Percentiles rank a stretch among this genome's conserved stretches.
Evolutionary conservation across 2,797 vertebrate genomes (phyloP).

Genomic region (Thamnophis elegans): DNA sequence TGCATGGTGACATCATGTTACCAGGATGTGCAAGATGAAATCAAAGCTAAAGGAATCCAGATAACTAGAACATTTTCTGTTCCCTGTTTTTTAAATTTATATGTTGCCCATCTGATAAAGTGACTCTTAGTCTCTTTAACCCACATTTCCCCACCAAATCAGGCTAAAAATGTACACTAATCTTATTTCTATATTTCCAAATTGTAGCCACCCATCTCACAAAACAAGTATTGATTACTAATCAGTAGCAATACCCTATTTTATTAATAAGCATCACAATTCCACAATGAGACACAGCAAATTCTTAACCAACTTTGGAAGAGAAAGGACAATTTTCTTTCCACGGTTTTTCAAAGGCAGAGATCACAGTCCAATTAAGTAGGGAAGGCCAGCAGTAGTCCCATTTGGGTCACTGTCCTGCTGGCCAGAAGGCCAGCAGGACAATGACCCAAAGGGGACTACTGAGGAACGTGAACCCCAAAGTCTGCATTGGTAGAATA

Average conservation of each 20-base stretch:
- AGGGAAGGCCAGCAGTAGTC: background rate
- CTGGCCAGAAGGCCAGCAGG: background rate
- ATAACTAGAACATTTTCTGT: background rate
- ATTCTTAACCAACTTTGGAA: background rate
- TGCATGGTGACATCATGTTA: background rate
- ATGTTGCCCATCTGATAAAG: background rate
- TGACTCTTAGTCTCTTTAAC: background rate
- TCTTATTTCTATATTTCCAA: background rate
- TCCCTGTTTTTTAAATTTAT: background rate
- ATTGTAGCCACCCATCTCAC: background rate
- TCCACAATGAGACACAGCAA: too few relatives aligned
- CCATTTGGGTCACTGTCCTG: too few relatives aligned
- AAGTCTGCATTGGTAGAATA: background rate
- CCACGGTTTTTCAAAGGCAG: background rate
- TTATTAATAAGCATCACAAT: background rate
- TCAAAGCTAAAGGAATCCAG: background rate
- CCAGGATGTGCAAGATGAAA: background rate
- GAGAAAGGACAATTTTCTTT: background rate
- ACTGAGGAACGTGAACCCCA: background rate
- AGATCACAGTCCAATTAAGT: background rate
- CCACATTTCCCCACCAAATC: background rate
- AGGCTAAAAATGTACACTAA: background rate
- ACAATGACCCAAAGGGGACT: background rate
- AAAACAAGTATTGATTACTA: background rate
- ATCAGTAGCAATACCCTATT: background rate